Evolutionary conservation across 2,888 invertebrate genomes (phyloP), one percentile per base, ranked within the genome.

Genomic region (Metallyticus violacea): DNA sequence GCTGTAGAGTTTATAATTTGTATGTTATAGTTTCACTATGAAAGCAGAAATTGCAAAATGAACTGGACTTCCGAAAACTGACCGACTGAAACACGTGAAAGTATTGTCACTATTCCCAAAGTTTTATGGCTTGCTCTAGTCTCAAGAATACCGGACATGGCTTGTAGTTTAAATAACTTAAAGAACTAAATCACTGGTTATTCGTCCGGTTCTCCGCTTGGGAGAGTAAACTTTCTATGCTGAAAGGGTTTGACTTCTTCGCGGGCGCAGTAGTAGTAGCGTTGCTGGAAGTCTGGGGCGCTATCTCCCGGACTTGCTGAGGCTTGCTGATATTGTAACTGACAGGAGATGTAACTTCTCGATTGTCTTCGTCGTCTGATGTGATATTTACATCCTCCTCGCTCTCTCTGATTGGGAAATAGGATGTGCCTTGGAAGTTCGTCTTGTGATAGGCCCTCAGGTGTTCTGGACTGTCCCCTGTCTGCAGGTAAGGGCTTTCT

Each of bases 171-270:
- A n/a, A n/a, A n/a, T n/a, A n/a, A 40, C 40, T 40, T 40, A 2
- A 9, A 9, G 1, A 62, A 62, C 15, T 62, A 27, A 76, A 85
- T 79, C 85, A 9, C 27, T 79, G 78, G 25, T 81, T 79, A 62
- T 77, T 26, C 86, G 77, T 77, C 77, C 82, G 25, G 26, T 82
- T 30, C 83, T 86, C 87, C 40, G 79, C 82, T 7, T 83, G 86
- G 9, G 88, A 88, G 80, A 89, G 86, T 9, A 89, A 88, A 82
- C 88, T 89, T 85, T 89, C 90, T 82, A 90, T 89, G 85, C 89
- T 89, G 86, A 89, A 90, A 29, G 89, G 89, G 86, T 89, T 89
- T 76, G 87, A 83, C 79, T 87, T 85, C 79, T 83, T 83, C 6
- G 83, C 25, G 81, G 29, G 62, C 6, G 83, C 25, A 81, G 29